Base-by-base conservation (phyloP, 2,797 vertebrate genomes). In the Enteromius argenteus region DNA sequence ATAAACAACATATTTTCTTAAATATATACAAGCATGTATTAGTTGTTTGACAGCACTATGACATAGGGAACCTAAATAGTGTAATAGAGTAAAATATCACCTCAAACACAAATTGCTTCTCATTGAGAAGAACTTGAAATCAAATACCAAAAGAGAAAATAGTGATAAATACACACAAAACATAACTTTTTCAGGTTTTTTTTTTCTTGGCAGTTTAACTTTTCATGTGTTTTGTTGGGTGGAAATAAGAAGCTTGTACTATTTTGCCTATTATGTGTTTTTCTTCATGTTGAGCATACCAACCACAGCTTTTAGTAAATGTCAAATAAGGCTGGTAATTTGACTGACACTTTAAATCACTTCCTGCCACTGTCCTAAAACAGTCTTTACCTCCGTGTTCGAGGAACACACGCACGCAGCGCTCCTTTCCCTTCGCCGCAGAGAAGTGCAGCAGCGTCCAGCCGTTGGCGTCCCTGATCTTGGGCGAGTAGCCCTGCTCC, bases 371-470 rank as follows among this genome's bases (percentile, higher is more conserved):
- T 7, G 46, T 39, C 44, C 78, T n/a, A 37, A 67, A 79, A 11
- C 9, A 30, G n/a, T 10, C 14, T 79, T 35, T 93, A 99, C 98
- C 98, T 97, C 98, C 98, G 5, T 99, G 98, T 85, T 99, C 98
- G 27, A 99, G 96, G 90, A 99, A 99, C 35, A 99, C 97, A 3
- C 98, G 96, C 37, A 99, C 98, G 53, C 98, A 99, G 94, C 98
- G 94, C 90, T 99, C 98, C 86, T 99, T 99, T 27, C 98, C 98
- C 94, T 98, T 96, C 23, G 98, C 98, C 44, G 98, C 97, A 42
- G 98, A 99, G 92, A 99, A 99, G 90, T 99, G 98, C 76, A 99
- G 97, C 92, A 99, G 91, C 0, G 98, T 99, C 98, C 98, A 99
- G 86, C 98, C 98, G 0, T 99, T 99, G 90, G 98, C 97, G 10